phyloP scores from a whole-genome alignment of 2,113 vertebrate genomes.

The Solea senegalensis region DNA sequence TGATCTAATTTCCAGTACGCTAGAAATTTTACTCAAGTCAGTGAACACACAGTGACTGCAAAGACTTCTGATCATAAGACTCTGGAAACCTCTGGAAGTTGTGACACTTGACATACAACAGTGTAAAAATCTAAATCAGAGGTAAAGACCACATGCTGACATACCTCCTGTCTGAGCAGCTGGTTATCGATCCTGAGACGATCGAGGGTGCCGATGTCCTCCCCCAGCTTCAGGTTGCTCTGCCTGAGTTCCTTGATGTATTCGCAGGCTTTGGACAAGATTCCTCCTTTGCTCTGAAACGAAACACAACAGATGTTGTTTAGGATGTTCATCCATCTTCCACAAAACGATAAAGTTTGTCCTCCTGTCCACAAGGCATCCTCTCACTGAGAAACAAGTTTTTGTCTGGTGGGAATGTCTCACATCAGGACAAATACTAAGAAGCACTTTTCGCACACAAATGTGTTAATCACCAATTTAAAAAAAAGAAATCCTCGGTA shows the following conservation, averaged over 20 bases:
- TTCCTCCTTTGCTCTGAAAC: constrained; percentile 91
- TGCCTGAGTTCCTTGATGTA: constrained; percentile 94
- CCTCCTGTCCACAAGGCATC: too few species aligned
- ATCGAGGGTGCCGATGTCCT: constrained; percentile 87
- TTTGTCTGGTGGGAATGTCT: too few species aligned
- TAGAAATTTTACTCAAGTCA: too few species aligned
- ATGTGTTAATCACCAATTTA: too few species aligned
- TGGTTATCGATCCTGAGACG: constrained; percentile 93
- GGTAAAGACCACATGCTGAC: not conserved
- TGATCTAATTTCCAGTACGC: too few species aligned
- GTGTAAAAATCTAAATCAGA: too few species aligned
- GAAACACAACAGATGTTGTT: not conserved
- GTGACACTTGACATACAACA: not conserved
- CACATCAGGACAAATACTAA: too few species aligned
- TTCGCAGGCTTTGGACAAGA: constrained; percentile 95
- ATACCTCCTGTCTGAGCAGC: constrained; percentile 89
- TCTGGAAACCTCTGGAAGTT: not conserved
- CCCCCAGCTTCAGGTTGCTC: constrained; percentile 88
- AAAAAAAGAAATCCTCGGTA: too few species aligned
- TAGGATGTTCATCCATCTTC: not conserved
- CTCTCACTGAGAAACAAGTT: too few species aligned
- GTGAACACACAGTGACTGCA: too few species aligned
- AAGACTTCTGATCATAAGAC: too few species aligned
- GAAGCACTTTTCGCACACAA: too few species aligned
- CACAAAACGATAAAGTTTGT: not conserved